Base-by-base conservation (phyloP, 2,113 vertebrate species). In the Prolemur simus region DNA sequence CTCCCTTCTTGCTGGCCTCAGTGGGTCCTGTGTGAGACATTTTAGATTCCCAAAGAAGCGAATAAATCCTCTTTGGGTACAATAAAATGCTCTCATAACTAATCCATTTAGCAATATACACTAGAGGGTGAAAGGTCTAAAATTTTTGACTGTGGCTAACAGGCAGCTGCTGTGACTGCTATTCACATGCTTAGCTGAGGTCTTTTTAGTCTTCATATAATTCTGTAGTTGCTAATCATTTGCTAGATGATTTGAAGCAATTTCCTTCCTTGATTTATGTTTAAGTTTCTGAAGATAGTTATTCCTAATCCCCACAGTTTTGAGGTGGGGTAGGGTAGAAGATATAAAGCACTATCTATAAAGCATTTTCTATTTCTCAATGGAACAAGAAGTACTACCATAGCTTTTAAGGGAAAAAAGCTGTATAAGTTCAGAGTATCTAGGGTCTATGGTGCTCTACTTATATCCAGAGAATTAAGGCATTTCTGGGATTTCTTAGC, bases 401-500 rank as follows among this genome's bases (percentile, higher is more conserved):
- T 66, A 29, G 80, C 23, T 54, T 94, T 60, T 23, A 74, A 87
- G 52, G 63, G 42, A 23, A 86, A 58, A 97, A 56, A 89, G 15
- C 13, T 49, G 54, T 34, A 60, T 84, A 82, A 34, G 64, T 71
- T 94, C 88, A 89, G 84, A 84, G 88, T 82, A 86, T 82, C 89
- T 63, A 0, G 0, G 56, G 64, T 47, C 78, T 66, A 0, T 2
- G 20, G 34, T 29, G 34, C 60, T 80, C 66, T 10, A 29, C 95
- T 98, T 90, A 95, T 10, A 84, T 37, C 37, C 1, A 10, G 80
- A 91, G 98, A 97, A 98, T 98, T 96, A 96, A 3, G 81, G 49
- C 97, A 98, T 96, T 97, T 97, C 91, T 98, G 98, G 86, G 91
- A 98, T 98, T 98, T 97, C 97, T 98, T 74, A 60, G 86, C 90